These are phyloP conservation scores for Euura lappo DNA, from an alignment of 1,140 invertebrate species.

Conservation along the genomic window DNA sequence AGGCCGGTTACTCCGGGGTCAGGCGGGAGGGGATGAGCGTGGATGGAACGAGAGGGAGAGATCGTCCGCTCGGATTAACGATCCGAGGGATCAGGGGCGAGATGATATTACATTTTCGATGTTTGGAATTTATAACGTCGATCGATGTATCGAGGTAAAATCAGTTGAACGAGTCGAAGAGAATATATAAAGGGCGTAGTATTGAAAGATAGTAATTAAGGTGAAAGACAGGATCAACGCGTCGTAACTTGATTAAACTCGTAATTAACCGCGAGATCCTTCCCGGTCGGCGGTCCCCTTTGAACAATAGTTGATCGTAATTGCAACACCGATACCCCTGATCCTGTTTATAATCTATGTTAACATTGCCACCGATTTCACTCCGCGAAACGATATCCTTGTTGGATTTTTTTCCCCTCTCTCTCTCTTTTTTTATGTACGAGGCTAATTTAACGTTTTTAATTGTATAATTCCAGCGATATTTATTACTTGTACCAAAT, in stretches of 20 bases:
- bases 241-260: background rate
- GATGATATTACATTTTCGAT: background rate
- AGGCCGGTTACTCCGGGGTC: no score
- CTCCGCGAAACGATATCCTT: no score
- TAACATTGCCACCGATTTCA: no score
- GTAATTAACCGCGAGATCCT: conserved; percentile 1
- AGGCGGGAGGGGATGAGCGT: no score
- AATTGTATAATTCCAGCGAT: no score
- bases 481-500: no score
- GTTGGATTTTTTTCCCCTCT: no score
- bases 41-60: background rate
- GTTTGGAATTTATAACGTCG: background rate
- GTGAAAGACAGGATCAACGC: conserved; percentile 5
- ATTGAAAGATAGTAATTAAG: background rate
- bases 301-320: background rate
- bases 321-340: no score
- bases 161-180: background rate
- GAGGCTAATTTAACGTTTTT: no score
- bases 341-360: no score
- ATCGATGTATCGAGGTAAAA: background rate
- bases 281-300: background rate
- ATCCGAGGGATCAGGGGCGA: background rate
- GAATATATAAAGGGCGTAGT: background rate
- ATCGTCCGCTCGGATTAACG: background rate
- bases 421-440: no score